Base-by-base conservation (phyloP, 2,888 invertebrate species). In the Sipunculus nudus region DNA sequence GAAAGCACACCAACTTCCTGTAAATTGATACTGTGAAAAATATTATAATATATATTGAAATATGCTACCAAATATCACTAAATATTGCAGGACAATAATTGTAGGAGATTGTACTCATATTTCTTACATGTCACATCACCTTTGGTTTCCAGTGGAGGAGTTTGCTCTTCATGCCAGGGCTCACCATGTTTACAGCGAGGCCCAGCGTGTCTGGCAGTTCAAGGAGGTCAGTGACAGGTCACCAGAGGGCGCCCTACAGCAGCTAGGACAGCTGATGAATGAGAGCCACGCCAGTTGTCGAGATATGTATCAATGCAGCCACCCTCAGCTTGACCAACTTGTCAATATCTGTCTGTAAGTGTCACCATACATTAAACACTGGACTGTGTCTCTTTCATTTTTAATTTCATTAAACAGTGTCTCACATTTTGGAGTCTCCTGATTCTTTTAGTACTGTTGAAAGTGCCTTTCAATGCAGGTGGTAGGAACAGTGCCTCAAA, bases 261-360 rank as follows among this genome's bases (percentile, higher is more conserved):
- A 57, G 31, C 74, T 97, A 48, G 96, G 96, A 1, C 82, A 86
- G 62, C 86, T 98, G 50, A 96, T 99, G 94, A 88, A 89, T 47
- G 88, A 89, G 56, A 97, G 97, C 75, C 98, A 99, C 79, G 85
- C 87, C 38, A 97, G 96, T 78, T 88, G 97, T 53, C 87, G 89
- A 59, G 88, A 89, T 63, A 85, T 92, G 3, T 99, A 96, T 83
- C 93, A 98, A 81, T 98, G 98, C 84, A 96, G 96, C 58, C 94
- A 96, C 85, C 88, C 89, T 1, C 89, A 91, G 75, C 86, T 98
- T 69, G 96, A 99, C 82, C 85, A 87, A 58, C 87, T 98, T 25
- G 93, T 96, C 23, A 86, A 89, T 31, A 68, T 79, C n/a, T 82
- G 84, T 65, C 84, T 91, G 76, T 92, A 92, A 8, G 86, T 68